Conservation (phyloP, 37 sponge, comb jelly and placozoan genomes). For the Beroe ovata region DNA sequence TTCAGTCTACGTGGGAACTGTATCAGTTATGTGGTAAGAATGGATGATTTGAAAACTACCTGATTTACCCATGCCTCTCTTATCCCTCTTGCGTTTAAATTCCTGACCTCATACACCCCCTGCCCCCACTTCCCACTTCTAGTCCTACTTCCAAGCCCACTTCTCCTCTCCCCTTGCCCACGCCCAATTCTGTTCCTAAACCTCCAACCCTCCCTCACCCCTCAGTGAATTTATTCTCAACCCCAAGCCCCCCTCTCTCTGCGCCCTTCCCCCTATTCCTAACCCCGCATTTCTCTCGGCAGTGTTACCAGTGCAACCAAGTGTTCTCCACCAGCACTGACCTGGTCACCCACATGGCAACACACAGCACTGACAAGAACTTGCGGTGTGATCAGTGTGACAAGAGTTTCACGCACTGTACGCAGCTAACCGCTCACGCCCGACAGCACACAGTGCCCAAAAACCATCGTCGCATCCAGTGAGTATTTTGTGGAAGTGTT, state of each 20-base stretch:
- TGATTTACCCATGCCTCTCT: too few relatives aligned
- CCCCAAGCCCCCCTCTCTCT: not conserved
- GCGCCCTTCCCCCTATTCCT: not conserved
- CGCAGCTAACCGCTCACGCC: constrained; percentile 63
- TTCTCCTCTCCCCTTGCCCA: too few relatives aligned
- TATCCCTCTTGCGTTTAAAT: too few relatives aligned
- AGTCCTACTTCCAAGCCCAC: too few relatives aligned
- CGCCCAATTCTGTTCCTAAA: not conserved
- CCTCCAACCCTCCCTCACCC: not conserved
- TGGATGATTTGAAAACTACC: too few relatives aligned
- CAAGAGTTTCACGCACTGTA: constrained; percentile 65
- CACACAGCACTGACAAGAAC: constrained; percentile 46
- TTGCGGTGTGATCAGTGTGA: constrained; percentile 67
- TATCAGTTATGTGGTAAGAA: too few relatives aligned
- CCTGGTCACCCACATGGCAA: constrained; percentile 54
- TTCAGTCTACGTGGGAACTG: too few relatives aligned
- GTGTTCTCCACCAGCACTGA: constrained; percentile 57
- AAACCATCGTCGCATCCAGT: constrained; percentile 61
- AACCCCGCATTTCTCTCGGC: not conserved
- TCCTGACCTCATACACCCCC: too few relatives aligned
- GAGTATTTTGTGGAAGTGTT: too few relatives aligned
- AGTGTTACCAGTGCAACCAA: constrained; percentile 67
- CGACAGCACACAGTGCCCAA: constrained; percentile 62
- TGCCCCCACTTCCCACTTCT: too few relatives aligned
- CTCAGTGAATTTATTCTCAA: too few relatives aligned